phyloP scores from a whole-genome alignment of 2,113 vertebrate genomes.

The Danio rerio region DNA sequence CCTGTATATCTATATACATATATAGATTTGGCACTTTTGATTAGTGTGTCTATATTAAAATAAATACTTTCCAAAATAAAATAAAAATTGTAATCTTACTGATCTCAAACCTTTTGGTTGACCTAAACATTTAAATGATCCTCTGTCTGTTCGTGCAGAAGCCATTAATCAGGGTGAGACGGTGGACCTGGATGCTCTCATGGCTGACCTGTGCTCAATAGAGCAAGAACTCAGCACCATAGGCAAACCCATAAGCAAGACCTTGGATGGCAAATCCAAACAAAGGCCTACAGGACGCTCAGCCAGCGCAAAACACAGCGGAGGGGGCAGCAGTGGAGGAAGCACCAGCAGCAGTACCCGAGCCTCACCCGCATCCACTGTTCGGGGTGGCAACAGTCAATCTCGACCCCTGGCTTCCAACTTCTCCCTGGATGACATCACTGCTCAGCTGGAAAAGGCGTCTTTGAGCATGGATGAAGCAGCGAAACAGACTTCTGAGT shows the following conservation, averaged over 20 bases:
- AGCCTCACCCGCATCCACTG: slow-evolving; percentile 88
- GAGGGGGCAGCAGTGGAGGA: slow-evolving; percentile 79
- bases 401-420: slow-evolving; percentile 81
- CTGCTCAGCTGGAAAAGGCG: slow-evolving; percentile 94
- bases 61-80: background rate
- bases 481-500: slow-evolving; percentile 87
- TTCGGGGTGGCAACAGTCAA: slow-evolving; percentile 69
- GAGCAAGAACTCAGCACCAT: slow-evolving; percentile 95
- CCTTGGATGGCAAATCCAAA: slow-evolving; percentile 77
- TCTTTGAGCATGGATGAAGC: slow-evolving; percentile 99
- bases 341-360: slow-evolving; percentile 83
- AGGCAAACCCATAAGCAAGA: slow-evolving; percentile 81
- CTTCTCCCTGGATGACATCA: slow-evolving; percentile 96
- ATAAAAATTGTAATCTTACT: too few species aligned
- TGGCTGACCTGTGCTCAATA: slow-evolving; percentile 98
- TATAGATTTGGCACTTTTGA: too few species aligned
- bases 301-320: slow-evolving; percentile 75
- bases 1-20: too few species aligned
- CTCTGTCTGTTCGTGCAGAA: slow-evolving; percentile 78
- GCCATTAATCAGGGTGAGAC: slow-evolving; percentile 94
- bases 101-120: too few species aligned
- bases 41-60: too few species aligned
- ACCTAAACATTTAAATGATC: background rate
- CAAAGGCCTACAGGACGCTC: slow-evolving; percentile 81
- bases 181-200: slow-evolving; percentile 96